Conservation (phyloP, 1,140 invertebrate species). For the Bombus confusus region DNA sequence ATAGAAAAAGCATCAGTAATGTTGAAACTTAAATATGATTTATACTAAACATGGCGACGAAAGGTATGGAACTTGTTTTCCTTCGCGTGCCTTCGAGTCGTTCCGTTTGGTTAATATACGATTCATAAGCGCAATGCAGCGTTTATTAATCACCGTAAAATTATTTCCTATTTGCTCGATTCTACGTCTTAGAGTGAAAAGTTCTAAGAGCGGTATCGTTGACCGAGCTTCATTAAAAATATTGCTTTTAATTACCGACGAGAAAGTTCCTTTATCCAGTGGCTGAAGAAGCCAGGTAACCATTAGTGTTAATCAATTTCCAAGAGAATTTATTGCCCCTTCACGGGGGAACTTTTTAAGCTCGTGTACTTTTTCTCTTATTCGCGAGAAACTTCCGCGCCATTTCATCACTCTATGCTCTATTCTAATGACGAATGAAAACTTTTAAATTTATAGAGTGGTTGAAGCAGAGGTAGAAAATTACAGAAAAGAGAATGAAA, state of each 20-base stretch:
- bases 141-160: background rate
- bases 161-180: background rate
- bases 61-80: background rate
- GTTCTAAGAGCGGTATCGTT: background rate
- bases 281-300: background rate
- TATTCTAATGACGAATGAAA: background rate
- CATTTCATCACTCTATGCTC: background rate
- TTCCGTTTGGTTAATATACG: background rate
- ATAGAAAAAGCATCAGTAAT: no score
- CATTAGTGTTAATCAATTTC: constrained; percentile 15
- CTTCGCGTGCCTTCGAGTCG: background rate
- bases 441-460: background rate
- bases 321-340: constrained; percentile 10
- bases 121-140: background rate
- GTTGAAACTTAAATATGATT: no score
- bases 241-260: background rate
- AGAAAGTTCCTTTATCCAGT: background rate
- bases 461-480: background rate
- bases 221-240: background rate
- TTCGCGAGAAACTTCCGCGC: background rate
- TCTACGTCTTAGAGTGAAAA: background rate
- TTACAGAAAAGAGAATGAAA: background rate
- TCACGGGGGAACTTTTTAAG: background rate
- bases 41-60: background rate
- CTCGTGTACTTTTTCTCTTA: background rate